A percentile compares a stretch with the other conserved stretches of the same genome.
These are phyloP conservation scores for Leptopilina syphax DNA, from an alignment of 2,888 invertebrate genomes.

Conservation along the genomic window DNA sequence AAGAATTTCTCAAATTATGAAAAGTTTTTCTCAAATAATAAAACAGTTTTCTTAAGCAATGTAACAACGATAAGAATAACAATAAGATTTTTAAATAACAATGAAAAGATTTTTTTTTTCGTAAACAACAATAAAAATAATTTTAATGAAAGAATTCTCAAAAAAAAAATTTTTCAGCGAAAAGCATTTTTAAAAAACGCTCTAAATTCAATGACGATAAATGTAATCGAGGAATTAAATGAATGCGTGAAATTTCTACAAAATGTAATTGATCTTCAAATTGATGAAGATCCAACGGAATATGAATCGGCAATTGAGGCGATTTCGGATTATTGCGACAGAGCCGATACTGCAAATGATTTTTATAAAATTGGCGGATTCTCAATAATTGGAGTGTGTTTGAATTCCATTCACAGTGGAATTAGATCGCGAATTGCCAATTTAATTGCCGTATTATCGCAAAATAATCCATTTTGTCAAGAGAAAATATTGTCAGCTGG, in stretches of 20 bases:
- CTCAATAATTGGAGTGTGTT: conserved; percentile 83
- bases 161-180: conserved; percentile 78
- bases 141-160: background rate
- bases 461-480: conserved; percentile 93
- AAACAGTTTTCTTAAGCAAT: no score
- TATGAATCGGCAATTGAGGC: conserved; percentile 83
- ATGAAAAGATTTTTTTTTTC: background rate
- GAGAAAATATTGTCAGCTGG: conserved; percentile 82
- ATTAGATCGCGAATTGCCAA: conserved; percentile 83
- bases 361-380: conserved; percentile 92
- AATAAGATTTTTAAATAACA: no score
- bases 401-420: conserved; percentile 81
- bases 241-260: conserved; percentile 81
- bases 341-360: conserved; percentile 89
- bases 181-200: conserved; percentile 85
- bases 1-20: no score
- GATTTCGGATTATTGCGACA: conserved; percentile 84
- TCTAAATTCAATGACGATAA: conserved; percentile 83
- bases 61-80: no score
- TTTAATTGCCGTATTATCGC: conserved; percentile 87
- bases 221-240: conserved; percentile 83
- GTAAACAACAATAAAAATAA: background rate
- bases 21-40: no score
- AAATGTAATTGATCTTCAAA: conserved; percentile 77
- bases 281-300: conserved; percentile 79